Percentiles rank a stretch among this genome's conserved stretches.
These are phyloP conservation scores for Chrosomus eos DNA, from an alignment of 2,797 vertebrate species.

Conservation along the genomic window DNA sequence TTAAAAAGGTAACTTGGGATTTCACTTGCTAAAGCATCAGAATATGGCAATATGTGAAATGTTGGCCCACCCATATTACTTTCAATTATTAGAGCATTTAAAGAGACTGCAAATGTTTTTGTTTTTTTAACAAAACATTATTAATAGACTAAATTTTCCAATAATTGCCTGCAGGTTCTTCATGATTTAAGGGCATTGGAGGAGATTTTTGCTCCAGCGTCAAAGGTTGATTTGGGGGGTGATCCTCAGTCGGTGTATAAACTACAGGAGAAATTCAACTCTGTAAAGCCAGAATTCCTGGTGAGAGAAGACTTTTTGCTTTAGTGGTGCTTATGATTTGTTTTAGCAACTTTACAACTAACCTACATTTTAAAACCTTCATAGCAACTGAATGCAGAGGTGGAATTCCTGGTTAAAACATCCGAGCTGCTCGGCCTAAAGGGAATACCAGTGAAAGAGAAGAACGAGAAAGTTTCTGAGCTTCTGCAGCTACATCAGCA, in stretches of 20 bases:
- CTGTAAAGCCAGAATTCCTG: conserved; percentile 82
- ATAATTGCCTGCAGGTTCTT: conserved; percentile 73
- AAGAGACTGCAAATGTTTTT: not conserved
- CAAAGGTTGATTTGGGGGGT: conserved; percentile 83
- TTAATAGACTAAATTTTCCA: not conserved
- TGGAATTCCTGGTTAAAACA: conserved; percentile 78
- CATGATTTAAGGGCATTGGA: conserved; percentile 80
- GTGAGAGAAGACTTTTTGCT: conserved; percentile 70
- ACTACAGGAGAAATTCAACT: conserved; percentile 78
- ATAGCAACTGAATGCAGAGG: conserved; percentile 85
- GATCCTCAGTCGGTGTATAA: conserved; percentile 75
- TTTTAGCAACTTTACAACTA: not conserved
- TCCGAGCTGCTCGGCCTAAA: conserved; percentile 77
- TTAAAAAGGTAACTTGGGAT: conserved; percentile 73
- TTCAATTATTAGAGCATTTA: not conserved
- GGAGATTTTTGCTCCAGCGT: conserved; percentile 78
- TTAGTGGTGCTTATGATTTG: not conserved
- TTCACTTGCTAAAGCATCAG: conserved; percentile 27
- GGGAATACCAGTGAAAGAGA: conserved; percentile 73
- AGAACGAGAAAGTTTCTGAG: conserved; percentile 77
- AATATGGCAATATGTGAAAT: not conserved
- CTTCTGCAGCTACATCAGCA: conserved; percentile 79
- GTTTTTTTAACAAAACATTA: not conserved
- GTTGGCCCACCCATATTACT: not conserved
- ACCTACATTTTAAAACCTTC: not conserved